Conservation (phyloP, 2,113 vertebrate species). For the Ammodytes dubius region DNA sequence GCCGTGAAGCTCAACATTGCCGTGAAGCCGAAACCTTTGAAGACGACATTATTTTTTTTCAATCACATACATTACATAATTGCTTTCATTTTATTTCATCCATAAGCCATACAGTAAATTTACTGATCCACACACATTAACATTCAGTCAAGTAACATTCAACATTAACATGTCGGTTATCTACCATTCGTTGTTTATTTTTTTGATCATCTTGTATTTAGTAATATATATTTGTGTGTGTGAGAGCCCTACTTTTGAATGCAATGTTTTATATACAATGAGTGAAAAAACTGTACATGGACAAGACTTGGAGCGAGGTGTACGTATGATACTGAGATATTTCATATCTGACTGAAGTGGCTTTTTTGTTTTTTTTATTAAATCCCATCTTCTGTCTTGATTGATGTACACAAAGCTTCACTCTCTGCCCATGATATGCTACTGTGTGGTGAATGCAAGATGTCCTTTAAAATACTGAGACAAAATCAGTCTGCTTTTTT, state of each 20-base stretch:
- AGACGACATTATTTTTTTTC: background rate
- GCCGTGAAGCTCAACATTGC: background rate
- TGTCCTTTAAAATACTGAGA: constrained; percentile 54
- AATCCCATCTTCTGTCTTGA: constrained; percentile 23
- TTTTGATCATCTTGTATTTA: constrained; percentile 43
- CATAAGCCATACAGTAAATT: constrained; percentile 12
- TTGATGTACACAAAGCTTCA: constrained; percentile 38
- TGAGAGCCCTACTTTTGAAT: constrained; percentile 53
- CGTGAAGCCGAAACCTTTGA: constrained; percentile 13
- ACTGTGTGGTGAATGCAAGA: constrained; percentile 56
- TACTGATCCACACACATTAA: background rate
- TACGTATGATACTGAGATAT: constrained; percentile 46
- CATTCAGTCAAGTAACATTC: constrained; percentile 14
- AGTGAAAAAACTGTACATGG: constrained; percentile 42
- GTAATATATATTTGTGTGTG: constrained; percentile 49
- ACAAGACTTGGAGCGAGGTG: constrained; percentile 23
- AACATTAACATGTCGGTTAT: constrained; percentile 31
- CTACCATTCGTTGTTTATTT: constrained; percentile 11
- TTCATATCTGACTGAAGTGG: constrained; percentile 50
- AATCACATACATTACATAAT: background rate
- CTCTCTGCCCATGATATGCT: constrained; percentile 52
- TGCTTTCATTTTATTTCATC: constrained; percentile 1
- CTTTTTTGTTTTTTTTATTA: too few species aligned
- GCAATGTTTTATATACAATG: constrained; percentile 42
- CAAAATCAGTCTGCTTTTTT: constrained; percentile 42